Evolutionary conservation across 2,797 vertebrate genomes (phyloP).

Genomic region (Myripristis jacobus): DNA sequence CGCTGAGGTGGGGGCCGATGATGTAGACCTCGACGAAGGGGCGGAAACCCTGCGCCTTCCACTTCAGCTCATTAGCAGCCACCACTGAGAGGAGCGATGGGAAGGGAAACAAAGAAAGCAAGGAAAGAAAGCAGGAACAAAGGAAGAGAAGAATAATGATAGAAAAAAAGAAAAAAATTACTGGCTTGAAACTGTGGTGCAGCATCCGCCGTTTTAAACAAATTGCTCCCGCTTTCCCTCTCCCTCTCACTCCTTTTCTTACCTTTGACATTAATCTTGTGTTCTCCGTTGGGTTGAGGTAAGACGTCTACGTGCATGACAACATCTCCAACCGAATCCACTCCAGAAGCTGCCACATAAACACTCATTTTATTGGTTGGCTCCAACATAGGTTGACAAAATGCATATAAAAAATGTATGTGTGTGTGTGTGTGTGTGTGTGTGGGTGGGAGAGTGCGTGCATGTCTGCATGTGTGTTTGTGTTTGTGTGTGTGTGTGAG

Average conservation of each 20-base stretch:
- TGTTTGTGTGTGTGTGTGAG: slow-evolving; percentile 11
- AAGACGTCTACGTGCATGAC: slow-evolving; percentile 92
- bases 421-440: slow-evolving; percentile 7
- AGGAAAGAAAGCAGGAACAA: neutral
- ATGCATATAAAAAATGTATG: neutral
- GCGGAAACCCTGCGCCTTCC: slow-evolving; percentile 97
- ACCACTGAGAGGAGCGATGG: slow-evolving; percentile 79
- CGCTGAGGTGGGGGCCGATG: slow-evolving; percentile 95
- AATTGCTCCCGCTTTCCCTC: too few relatives aligned
- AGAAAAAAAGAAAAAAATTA: neutral
- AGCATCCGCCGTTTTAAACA: neutral
- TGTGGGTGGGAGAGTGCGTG: too few relatives aligned
- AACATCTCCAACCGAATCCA: slow-evolving; percentile 94
- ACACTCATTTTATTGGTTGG: slow-evolving; percentile 13
- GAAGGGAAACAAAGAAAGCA: neutral
- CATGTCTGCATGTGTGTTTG: slow-evolving; percentile 32
- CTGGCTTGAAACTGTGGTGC: neutral
- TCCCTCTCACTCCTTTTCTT: slow-evolving; percentile 26
- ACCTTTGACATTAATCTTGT: slow-evolving; percentile 97
- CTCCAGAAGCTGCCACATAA: slow-evolving; percentile 87
- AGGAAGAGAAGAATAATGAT: neutral
- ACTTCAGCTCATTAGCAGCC: slow-evolving; percentile 94
- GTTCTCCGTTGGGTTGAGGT: slow-evolving; percentile 93
- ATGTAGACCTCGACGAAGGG: slow-evolving; percentile 98
- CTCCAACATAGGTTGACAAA: neutral